These are phyloP conservation scores for Rachycentron canadum DNA, from an alignment of 2,797 vertebrate genomes.

Conservation along the genomic window DNA sequence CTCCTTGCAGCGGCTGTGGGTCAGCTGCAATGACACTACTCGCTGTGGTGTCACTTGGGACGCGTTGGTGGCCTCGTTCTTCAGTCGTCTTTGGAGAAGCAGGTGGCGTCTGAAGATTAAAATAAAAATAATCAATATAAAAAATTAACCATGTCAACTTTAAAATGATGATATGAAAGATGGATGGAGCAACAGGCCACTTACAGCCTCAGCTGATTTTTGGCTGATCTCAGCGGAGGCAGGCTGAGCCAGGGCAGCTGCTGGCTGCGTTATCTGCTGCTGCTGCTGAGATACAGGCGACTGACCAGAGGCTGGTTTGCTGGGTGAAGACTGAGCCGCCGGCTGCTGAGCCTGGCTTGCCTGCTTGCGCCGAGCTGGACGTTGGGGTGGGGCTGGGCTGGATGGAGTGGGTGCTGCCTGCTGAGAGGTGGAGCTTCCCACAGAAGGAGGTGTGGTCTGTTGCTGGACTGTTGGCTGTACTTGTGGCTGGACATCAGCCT, in stretches of 20 bases:
- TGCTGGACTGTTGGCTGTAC: conserved; percentile 68
- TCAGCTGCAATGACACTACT: conserved; percentile 87
- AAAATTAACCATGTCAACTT: background rate
- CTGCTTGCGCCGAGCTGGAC: conserved; percentile 85
- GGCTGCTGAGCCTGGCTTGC: conserved; percentile 56
- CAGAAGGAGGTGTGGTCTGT: conserved; percentile 56
- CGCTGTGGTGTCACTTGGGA: conserved; percentile 90
- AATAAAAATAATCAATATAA: background rate
- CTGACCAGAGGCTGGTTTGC: conserved; percentile 56
- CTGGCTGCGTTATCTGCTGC: conserved; percentile 55
- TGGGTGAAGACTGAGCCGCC: conserved; percentile 58
- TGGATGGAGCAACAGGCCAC: conserved; percentile 17
- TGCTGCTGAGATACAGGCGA: conserved; percentile 47
- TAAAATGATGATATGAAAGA: background rate
- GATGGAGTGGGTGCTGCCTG: conserved; percentile 77
- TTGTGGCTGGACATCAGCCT: conserved; percentile 76
- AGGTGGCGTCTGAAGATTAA: conserved; percentile 86
- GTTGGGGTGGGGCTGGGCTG: conserved; percentile 84
- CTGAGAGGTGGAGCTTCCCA: conserved; percentile 61
- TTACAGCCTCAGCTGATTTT: conserved; percentile 70
- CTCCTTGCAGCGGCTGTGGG: conserved; percentile 90
- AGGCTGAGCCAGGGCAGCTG: conserved; percentile 49
- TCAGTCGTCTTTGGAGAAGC: conserved; percentile 92
- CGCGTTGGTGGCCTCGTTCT: conserved; percentile 88
- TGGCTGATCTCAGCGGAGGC: conserved; percentile 61